Base-by-base conservation (phyloP, 1,140 invertebrate genomes). In the Fopius arisanus region DNA sequence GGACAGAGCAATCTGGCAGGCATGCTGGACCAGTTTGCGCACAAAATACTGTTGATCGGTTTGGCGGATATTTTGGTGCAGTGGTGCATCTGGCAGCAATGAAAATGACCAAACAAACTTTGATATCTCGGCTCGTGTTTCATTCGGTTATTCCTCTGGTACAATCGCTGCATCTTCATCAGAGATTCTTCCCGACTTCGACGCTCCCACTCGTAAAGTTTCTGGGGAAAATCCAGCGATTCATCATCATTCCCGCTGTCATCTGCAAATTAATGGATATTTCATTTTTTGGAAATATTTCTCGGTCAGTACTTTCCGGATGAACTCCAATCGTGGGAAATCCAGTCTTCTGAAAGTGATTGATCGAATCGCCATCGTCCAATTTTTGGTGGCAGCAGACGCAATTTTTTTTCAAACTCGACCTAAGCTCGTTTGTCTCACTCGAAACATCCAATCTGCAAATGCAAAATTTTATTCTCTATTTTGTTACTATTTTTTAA, bases 141-240 rank as follows among this genome's bases (percentile, higher is more conserved):
- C 3, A 21, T 6, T 54, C 40, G 3, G n/a, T 54, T 54, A 21
- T 10, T 54, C 48, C 16, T 54, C 21, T 54, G 16, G 7, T 54
- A 23, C 54, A 62, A 62, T 12, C 51, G 51, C 29, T 70, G 68
- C 33, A 62, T 72, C 70, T 72, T 72, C 62, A 72, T 72, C 40
- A 66, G 23, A 7, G 62, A 54, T 23, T 23, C 72, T 31, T 62
- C 33, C 5, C 26, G 65, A 54, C 23, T 67, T 73, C 72, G 43
- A 59, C 37, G 26, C 33, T 73, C 65, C 71, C 72, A 73, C 19
- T 73, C 66, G 41, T 67, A 51, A 33, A 73, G 33, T 73, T 67
- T 67, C 26, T 23, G 10, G 14, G 62, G 37, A 66, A 72, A 72
- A 33, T 72, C 67, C 40, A 63, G 29, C 19, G 31, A 51, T 70